A percentile compares a stretch with the other conserved stretches of the same genome.
Evolutionary conservation across 2,113 vertebrate species (phyloP).

Genomic region (Carettochelys insculpta): DNA sequence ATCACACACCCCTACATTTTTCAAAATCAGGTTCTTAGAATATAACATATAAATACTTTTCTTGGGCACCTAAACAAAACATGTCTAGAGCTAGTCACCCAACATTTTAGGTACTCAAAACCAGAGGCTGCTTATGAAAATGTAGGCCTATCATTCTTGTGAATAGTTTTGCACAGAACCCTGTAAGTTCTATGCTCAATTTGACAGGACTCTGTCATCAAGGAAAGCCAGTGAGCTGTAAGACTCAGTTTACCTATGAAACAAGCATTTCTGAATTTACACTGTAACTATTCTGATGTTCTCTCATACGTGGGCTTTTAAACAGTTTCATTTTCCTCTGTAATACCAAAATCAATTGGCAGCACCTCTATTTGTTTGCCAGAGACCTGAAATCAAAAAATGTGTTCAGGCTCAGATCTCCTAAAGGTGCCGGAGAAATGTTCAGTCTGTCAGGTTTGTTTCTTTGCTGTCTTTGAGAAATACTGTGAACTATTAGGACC

Average conservation of each 20-base stretch:
- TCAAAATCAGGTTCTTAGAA: not conserved
- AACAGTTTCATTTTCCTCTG: not conserved
- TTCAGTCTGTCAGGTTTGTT: slow-evolving; percentile 44
- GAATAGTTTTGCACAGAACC: not conserved
- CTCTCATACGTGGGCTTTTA: not conserved
- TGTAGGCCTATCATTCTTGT: not conserved
- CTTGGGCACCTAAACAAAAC: not conserved
- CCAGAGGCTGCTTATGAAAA: not conserved
- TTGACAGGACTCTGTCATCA: not conserved
- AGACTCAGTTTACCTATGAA: not conserved
- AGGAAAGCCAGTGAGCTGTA: not conserved
- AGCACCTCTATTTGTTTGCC: not conserved
- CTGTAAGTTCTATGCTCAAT: not conserved
- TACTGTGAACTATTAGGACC: slow-evolving; percentile 18
- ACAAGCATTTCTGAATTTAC: not conserved
- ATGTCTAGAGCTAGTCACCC: not conserved
- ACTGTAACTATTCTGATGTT: not conserved
- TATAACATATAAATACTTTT: not conserved
- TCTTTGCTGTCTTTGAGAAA: slow-evolving; percentile 54
- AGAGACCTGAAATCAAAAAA: slow-evolving; percentile 27
- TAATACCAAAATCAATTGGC: slow-evolving; percentile 1
- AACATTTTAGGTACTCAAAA: not conserved
- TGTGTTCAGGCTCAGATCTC: not conserved
- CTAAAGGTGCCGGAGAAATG: slow-evolving; percentile 30
- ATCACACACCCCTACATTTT: not conserved